phyloP scores from a whole-genome alignment of 92 coral and sea anemone species.

The Heliopora coerulea region DNA sequence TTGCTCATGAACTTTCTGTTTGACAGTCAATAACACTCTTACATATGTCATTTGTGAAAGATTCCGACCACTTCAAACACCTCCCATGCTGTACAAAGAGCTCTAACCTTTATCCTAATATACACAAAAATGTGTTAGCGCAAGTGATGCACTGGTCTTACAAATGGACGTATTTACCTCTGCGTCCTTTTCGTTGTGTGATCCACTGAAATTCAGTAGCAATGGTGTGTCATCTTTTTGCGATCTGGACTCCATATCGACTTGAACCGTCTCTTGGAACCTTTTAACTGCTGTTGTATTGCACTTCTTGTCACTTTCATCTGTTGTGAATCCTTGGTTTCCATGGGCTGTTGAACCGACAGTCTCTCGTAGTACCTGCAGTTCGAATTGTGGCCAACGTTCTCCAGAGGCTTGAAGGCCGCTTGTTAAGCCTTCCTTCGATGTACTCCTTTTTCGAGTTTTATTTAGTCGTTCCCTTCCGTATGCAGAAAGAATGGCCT shows the following conservation, averaged over 20 bases:
- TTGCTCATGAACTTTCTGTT: no score
- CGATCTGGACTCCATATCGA: not conserved
- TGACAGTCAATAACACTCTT: no score
- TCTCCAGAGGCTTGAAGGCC: not conserved
- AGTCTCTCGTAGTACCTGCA: constrained; percentile 21
- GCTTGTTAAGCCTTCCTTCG: not conserved
- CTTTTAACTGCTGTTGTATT: not conserved
- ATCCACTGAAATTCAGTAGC: not conserved
- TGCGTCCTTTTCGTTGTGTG: not conserved
- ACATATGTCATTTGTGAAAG: no score
- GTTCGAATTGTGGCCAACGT: constrained; percentile 11
- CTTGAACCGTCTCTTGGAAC: not conserved
- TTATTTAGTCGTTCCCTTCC: constrained; percentile 30
- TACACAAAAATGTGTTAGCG: no score
- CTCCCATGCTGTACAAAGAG: no score
- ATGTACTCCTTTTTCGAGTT: constrained; percentile 20
- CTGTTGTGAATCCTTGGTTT: constrained; percentile 13
- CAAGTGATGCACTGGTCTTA: no score
- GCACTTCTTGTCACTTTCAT: not conserved
- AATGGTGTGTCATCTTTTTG: not conserved
- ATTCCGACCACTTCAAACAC: no score
- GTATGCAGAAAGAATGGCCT: constrained; percentile 34
- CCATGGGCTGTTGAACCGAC: not conserved
- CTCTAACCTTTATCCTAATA: no score
- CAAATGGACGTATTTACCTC: no score